phyloP scores from a whole-genome alignment of 1,140 invertebrate species.

The Rhyzopertha dominica region DNA sequence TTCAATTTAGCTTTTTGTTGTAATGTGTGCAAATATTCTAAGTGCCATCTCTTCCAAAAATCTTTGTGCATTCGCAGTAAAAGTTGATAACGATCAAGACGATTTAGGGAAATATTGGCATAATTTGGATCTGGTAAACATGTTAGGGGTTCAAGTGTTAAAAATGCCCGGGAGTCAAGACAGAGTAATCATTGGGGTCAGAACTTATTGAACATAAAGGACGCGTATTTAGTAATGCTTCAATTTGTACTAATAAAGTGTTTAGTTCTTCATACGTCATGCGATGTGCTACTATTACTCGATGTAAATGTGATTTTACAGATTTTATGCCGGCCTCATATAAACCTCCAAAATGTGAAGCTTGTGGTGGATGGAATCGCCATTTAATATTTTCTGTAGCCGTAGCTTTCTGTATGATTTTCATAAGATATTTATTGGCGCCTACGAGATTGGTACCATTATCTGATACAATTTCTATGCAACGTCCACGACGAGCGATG shows the following conservation, averaged over 20 bases:
- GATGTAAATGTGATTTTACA: conserved; percentile 31
- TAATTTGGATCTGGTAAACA: conserved; percentile 21
- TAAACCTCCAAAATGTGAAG: conserved; percentile 37
- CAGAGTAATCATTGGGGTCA: conserved; percentile 14
- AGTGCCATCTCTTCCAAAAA: conserved; percentile 26
- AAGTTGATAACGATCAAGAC: conserved; percentile 16
- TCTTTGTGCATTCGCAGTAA: conserved; percentile 19
- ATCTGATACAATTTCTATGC: background rate
- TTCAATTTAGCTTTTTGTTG: conserved; percentile 17
- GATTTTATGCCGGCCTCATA: conserved; percentile 29
- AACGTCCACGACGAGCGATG: conserved; percentile 3
- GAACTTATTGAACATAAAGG: conserved; percentile 21
- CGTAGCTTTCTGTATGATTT: background rate
- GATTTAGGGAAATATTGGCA: conserved; percentile 8
- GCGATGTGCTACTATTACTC: conserved; percentile 18
- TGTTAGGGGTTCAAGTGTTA: conserved; percentile 34
- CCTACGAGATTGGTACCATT: background rate
- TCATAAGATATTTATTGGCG: background rate
- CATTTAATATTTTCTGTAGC: conserved; percentile 16
- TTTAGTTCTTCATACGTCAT: conserved; percentile 27
- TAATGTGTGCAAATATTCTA: conserved; percentile 18
- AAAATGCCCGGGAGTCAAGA: conserved; percentile 41
- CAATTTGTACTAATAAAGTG: conserved; percentile 24
- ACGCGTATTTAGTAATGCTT: conserved; percentile 28
- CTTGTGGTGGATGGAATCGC: conserved; percentile 29